A percentile compares a stretch with the other conserved stretches of the same genome.
phyloP scores from a whole-genome alignment of 2,113 vertebrate genomes.

The Ageneiosus marmoratus region DNA sequence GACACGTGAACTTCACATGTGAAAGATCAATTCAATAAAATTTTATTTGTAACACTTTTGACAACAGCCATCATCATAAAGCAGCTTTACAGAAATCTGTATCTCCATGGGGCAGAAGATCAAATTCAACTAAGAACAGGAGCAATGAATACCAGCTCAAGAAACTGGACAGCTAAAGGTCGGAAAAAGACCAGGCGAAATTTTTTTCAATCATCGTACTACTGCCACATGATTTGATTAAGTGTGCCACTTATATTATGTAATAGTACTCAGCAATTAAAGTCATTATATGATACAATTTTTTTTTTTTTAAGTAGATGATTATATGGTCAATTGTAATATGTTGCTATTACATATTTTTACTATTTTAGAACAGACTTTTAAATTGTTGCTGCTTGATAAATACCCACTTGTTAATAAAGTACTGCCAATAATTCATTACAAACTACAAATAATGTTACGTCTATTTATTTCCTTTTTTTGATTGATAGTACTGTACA shows the following conservation, averaged over 20 bases:
- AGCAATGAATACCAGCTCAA: neutral
- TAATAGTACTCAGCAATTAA: too few species aligned
- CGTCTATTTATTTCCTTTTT: conserved; percentile 9
- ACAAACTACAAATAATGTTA: neutral
- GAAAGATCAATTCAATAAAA: neutral
- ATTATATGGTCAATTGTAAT: neutral
- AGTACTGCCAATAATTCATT: neutral
- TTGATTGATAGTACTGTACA: neutral
- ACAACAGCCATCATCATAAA: neutral
- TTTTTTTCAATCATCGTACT: neutral
- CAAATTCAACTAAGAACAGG: neutral
- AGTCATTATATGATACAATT: neutral
- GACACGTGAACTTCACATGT: neutral
- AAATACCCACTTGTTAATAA: neutral
- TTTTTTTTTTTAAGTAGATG: too few species aligned
- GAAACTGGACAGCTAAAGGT: neutral
- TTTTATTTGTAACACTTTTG: neutral
- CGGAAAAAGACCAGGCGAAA: neutral
- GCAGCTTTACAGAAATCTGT: neutral
- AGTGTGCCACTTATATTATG: too few species aligned
- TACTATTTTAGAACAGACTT: neutral
- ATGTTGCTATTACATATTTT: neutral
- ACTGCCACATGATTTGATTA: neutral
- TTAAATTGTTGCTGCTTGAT: neutral
- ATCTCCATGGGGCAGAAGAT: neutral